Base-by-base conservation (phyloP, 1,140 invertebrate genomes). In the Linepithema humile region DNA sequence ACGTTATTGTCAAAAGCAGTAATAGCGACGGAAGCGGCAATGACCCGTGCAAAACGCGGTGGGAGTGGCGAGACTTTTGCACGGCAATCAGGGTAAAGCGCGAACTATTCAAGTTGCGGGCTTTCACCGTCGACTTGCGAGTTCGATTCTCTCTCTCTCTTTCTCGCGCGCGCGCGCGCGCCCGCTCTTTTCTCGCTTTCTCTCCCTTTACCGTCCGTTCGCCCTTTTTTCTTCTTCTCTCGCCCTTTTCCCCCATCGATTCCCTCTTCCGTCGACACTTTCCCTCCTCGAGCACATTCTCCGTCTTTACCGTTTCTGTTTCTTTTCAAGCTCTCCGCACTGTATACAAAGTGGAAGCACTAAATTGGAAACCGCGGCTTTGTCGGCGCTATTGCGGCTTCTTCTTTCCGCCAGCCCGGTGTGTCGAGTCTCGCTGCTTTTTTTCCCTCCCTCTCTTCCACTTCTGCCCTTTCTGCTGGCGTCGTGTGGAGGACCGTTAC, bases 111-210 rank as follows among this genome's bases (percentile, higher is more conserved):
- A 88, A 89, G 85, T 84, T 83, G 88, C 57, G 82, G 87, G 84
- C 84, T 89, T 89, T 89, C 88, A 89, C 78, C 82, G 88, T 70
- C 64, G 88, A 74, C 84, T 89, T 86, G 82, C 88, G 89, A 89
- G 88, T 72, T 80, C 85, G 35, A 35, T 50, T 45, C 55, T 32
- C 65, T 45, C 64, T 26, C 48, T 20, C 48, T 20, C 50, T 67
- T 15, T 57, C 50, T 65, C 59, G 64, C 55, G n/a, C n/a, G n/a
- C n/a, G n/a, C n/a, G n/a, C n/a, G n/a, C n/a, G n/a, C n/a, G n/a
- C 15, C 4, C 48, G 23, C 35, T 20, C 40, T 69, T 26, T 55
- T 9, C 26, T 77, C 10, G 5, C 4, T 60, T 17, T n/a, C 29
- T 50, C 48, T 65, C 6, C 15, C 38, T 57, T 20, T 17, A 43